Evolutionary conservation across 2,797 vertebrate genomes (phyloP).

Genomic region (Selene dorsalis): DNA sequence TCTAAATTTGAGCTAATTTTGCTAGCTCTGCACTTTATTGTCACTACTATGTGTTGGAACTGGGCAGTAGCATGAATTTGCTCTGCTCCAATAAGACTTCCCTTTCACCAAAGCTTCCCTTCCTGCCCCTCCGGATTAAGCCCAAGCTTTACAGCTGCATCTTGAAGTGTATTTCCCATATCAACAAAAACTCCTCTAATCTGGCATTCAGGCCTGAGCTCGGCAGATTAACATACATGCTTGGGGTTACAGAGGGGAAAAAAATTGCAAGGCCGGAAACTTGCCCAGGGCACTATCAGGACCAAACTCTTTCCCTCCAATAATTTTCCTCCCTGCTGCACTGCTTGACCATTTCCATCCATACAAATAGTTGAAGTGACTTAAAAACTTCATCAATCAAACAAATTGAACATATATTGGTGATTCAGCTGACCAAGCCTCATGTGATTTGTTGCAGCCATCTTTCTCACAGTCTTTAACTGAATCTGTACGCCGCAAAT

Average conservation of each 20-base stretch:
- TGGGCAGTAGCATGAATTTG: background rate
- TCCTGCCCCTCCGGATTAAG: conserved; percentile 51
- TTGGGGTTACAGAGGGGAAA: conserved; percentile 7
- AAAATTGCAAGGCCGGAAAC: conserved; percentile 1
- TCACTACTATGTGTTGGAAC: background rate
- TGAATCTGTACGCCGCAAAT: background rate
- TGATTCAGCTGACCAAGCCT: background rate
- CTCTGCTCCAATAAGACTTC: conserved; percentile 29
- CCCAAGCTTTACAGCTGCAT: conserved; percentile 21
- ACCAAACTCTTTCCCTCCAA: conserved; percentile 14
- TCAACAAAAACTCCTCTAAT: conserved; percentile 46
- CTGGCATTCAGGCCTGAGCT: conserved; percentile 29
- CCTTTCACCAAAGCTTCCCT: conserved; percentile 16
- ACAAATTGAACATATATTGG: background rate
- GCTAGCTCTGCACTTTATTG: background rate
- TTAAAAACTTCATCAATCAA: background rate
- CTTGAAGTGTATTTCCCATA: conserved; percentile 34
- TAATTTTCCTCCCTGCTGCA: background rate
- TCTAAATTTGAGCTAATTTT: background rate
- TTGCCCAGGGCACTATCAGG: background rate
- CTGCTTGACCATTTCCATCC: conserved; percentile 9
- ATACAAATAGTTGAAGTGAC: background rate
- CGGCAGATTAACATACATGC: conserved; percentile 43
- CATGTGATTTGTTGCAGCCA: background rate
- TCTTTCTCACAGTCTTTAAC: background rate